Evolutionary conservation across 2,797 vertebrate genomes (phyloP), one percentile per base, ranked within the genome.

Genomic region (Petrocephalus schoutedeni): DNA sequence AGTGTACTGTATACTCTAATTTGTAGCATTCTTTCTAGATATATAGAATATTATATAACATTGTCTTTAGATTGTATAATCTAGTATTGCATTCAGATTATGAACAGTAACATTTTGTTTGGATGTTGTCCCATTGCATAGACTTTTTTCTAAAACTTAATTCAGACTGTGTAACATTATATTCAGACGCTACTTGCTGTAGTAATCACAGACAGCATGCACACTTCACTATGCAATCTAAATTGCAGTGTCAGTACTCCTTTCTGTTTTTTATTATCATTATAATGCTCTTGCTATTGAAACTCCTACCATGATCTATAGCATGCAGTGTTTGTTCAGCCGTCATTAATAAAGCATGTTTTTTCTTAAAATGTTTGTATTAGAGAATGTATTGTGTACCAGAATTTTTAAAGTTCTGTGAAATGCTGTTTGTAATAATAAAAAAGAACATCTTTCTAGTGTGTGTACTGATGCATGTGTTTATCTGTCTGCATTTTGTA

Each of bases 351-450:
- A 85, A 51, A 28, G 16, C 49, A 41, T 71, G 19, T 83, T 28
- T 54, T 84, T 53, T 54, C 49, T 84, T 28, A 49, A 84, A 84
- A 84, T 84, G 51, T 83, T 53, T 83, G 51, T 80, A 49, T 16
- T 45, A 80, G 36, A 80, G 41, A 80, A 80, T 80, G 67, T 82
- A 32, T 16, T n/a, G 45, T 64, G 77, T 41, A 58, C 74, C 19
- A n/a, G 41, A 12, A 80, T 80, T 80, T 80, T n/a, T 16, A 84
- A 54, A 84, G 71, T 87, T 36, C 14, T 77, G 84, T 85, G 28
- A 85, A 85, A 8, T 49, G 57, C 54, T 45, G 23, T 57, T 57
- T 88, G 32, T 58, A 49, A 82, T 59, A 51, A 28, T 28, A 28
- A 28, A 54, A 80, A 54, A 59, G 28, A n/a, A 36, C 57, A 56